A percentile compares a stretch with the other conserved stretches of the same genome.
These are phyloP conservation scores for Labeo calbasu DNA, from an alignment of 2,797 vertebrate species.

Conservation along the genomic window DNA sequence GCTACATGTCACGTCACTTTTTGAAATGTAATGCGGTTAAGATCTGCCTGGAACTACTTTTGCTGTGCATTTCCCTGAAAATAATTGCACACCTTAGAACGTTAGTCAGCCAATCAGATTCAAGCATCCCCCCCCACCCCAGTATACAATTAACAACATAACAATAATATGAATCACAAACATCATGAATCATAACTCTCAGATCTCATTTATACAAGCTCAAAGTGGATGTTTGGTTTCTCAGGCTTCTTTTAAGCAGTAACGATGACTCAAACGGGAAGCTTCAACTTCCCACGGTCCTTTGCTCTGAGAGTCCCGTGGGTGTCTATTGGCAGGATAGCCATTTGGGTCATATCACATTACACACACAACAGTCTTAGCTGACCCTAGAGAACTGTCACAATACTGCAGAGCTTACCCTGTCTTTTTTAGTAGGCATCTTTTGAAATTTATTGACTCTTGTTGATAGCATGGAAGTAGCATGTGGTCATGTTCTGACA, in stretches of 20 bases:
- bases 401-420: neutral
- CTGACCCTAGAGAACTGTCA: neutral
- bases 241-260: slow-evolving; percentile 1
- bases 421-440: neutral
- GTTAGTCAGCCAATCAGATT: too few species aligned
- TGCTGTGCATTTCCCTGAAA: too few species aligned
- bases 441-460: neutral
- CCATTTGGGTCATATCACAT: neutral
- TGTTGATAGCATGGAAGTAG: neutral
- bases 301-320: slow-evolving; percentile 37
- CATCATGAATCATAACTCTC: neutral
- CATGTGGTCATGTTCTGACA: neutral
- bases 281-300: slow-evolving; percentile 55
- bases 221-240: slow-evolving; percentile 12
- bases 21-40: too few species aligned
- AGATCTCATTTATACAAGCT: slow-evolving; percentile 14
- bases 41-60: too few species aligned
- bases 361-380: neutral
- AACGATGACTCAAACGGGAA: slow-evolving; percentile 44
- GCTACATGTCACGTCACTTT: too few species aligned
- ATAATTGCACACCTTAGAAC: too few species aligned
- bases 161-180: neutral
- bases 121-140: too few species aligned
- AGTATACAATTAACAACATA: neutral
- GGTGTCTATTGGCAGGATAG: slow-evolving; percentile 46